Percentiles rank a stretch among this genome's conserved stretches.
phyloP scores from a whole-genome alignment of 2,113 vertebrate genomes.

The Empidonax alnorum region DNA sequence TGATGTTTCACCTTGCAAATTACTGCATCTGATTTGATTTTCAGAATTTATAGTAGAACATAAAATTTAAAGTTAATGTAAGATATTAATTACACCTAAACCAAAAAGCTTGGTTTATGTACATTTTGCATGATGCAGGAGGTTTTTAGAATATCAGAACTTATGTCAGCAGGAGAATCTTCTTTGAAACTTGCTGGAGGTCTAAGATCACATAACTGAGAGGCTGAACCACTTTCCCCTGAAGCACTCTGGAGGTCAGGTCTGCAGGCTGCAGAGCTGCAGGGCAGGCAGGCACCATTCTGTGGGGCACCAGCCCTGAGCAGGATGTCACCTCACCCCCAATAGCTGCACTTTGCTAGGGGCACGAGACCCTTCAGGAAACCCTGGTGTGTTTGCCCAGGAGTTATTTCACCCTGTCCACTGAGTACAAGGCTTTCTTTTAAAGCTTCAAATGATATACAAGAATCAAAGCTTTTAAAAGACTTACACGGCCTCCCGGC shows the following conservation, averaged over 20 bases:
- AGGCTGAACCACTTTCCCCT: background rate
- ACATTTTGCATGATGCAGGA: background rate
- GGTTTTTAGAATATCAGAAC: background rate
- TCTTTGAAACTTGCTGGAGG: background rate
- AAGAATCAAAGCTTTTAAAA: background rate
- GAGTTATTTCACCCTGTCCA: background rate
- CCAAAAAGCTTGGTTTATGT: background rate
- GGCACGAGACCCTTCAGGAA: background rate
- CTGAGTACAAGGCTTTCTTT: background rate
- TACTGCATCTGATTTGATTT: background rate
- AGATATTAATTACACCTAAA: background rate
- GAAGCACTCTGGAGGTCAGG: background rate
- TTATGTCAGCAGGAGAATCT: background rate
- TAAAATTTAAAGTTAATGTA: background rate
- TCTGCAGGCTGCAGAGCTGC: background rate
- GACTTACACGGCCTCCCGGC: background rate
- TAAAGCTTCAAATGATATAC: background rate
- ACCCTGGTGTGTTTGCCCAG: background rate
- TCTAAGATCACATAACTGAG: background rate
- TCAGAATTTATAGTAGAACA: background rate
- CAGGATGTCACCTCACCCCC: background rate
- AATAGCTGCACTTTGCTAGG: background rate
- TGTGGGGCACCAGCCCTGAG: background rate
- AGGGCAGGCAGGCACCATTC: background rate
- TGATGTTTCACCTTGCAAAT: background rate